Evolutionary conservation across 2,888 invertebrate genomes (phyloP).

Genomic region (Amiota minor): DNA sequence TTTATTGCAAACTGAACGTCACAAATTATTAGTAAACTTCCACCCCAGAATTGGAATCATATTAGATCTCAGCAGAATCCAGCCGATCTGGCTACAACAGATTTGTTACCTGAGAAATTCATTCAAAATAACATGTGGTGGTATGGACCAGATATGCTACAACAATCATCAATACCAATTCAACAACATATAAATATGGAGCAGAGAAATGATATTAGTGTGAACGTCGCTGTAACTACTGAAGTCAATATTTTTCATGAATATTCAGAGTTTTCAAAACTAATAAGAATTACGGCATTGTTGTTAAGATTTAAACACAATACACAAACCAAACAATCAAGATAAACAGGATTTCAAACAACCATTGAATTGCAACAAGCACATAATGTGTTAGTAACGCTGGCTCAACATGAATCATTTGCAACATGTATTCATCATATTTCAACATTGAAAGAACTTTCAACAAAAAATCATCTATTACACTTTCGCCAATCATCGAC

Average conservation of each 20-base stretch:
- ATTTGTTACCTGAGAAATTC: conserved; percentile 27
- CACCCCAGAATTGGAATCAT: conserved; percentile 35
- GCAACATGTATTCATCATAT: background rate
- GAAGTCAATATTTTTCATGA: conserved; percentile 1
- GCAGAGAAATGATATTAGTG: background rate
- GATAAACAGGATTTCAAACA: background rate
- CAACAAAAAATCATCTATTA: background rate
- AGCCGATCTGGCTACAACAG: conserved; percentile 41
- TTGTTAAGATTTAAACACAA: conserved; percentile 16
- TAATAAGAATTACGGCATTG: conserved; percentile 9
- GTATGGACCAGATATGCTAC: conserved; percentile 18
- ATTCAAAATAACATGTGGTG: conserved; percentile 24
- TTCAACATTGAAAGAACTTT: background rate
- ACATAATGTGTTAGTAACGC: background rate
- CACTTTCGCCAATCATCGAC: conserved; percentile 30
- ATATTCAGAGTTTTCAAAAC: conserved; percentile 8
- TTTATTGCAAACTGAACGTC: conserved; percentile 35
- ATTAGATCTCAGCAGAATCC: conserved; percentile 38
- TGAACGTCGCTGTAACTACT: background rate
- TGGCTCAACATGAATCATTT: background rate
- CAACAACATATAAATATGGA: conserved; percentile 14
- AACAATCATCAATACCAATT: conserved; percentile 21
- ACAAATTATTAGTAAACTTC: conserved; percentile 26
- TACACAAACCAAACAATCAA: background rate
- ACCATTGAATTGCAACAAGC: conserved; percentile 24